Evolutionary conservation across 1,140 invertebrate genomes (phyloP).

Genomic region (Bombus pascuorum): DNA sequence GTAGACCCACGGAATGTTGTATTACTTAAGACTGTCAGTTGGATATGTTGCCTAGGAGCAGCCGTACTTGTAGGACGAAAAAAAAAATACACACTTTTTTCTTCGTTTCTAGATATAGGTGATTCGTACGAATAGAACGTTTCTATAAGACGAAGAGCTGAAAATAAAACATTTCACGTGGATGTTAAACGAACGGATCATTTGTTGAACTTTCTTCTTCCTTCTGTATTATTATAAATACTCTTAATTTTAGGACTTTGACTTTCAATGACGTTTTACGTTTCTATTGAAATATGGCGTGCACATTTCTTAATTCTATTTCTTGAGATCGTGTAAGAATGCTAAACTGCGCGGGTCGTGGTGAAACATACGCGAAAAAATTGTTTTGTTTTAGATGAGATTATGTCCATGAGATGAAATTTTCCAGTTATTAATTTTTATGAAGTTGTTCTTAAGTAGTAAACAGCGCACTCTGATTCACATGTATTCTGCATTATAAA

Average conservation of each 20-base stretch:
- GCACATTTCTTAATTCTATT: no score
- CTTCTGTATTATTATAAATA: neutral
- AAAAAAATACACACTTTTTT: no score
- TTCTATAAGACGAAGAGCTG: neutral
- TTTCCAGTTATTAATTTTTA: no score
- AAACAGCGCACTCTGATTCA: no score
- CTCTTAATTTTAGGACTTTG: neutral
- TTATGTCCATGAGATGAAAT: no score
- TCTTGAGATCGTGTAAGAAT: no score
- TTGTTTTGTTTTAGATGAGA: no score
- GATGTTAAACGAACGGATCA: neutral
- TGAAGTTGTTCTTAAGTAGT: no score
- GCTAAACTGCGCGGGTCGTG: accelerated
- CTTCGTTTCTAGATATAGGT: neutral
- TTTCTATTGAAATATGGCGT: no score
- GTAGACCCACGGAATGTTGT: neutral
- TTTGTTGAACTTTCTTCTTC: neutral
- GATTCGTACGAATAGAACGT: neutral
- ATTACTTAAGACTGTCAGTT: neutral
- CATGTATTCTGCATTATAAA: no score
- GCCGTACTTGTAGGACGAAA: neutral
- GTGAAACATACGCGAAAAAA: no score
- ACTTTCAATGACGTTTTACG: neutral
- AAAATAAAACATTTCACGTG: neutral
- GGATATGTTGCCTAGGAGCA: neutral